These are phyloP conservation scores for Sebastes elongatus DNA, from an alignment of 2,797 vertebrate genomes.

Conservation along the genomic window DNA sequence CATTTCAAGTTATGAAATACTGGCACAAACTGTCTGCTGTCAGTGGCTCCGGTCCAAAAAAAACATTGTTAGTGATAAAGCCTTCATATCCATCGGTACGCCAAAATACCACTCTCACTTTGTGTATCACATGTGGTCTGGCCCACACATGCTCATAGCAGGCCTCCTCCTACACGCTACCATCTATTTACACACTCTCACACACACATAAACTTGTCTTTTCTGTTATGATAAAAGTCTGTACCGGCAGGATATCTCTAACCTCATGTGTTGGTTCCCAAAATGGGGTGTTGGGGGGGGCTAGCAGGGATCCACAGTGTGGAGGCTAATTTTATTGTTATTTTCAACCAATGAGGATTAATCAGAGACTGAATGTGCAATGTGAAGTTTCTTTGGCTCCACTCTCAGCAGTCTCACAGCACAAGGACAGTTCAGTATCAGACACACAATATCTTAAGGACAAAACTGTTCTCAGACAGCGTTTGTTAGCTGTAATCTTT, in stretches of 20 bases:
- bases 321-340: conserved; percentile 3
- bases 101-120: conserved; percentile 64
- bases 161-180: conserved; percentile 62
- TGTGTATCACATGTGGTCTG: conserved; percentile 69
- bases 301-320: not conserved
- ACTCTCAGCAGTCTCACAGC: not conserved
- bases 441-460: not conserved
- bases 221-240: conserved; percentile 21
- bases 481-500: not conserved
- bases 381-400: conserved; percentile 1
- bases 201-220: conserved; percentile 13
- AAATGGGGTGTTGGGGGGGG: not conserved
- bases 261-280: not conserved
- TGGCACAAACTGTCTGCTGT: conserved; percentile 70
- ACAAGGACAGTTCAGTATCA: not conserved
- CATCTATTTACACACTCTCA: conserved; percentile 54
- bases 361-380: not conserved
- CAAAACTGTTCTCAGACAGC: not conserved
- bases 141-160: conserved; percentile 70
- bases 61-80: conserved; percentile 57
- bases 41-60: conserved; percentile 59
- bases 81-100: conserved; percentile 43
- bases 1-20: conserved; percentile 70
- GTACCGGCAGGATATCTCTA: not conserved
- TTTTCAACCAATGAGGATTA: not conserved